Evolutionary conservation across 2,888 invertebrate species (phyloP).

Genomic region (Tridacna crocea): DNA sequence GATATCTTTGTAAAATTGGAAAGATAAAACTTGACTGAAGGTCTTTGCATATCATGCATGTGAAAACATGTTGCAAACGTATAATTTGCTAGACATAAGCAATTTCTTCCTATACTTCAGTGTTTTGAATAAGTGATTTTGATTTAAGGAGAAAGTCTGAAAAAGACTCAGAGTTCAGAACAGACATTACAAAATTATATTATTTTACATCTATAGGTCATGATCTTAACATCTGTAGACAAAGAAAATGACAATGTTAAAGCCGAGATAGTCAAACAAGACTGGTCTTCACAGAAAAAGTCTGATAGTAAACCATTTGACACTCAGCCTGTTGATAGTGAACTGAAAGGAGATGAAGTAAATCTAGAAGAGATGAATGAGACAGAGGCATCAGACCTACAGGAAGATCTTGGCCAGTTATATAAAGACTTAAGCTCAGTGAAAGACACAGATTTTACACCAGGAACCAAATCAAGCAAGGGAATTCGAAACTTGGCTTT

Average conservation of each 20-base stretch:
- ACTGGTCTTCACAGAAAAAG: neutral
- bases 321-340: neutral
- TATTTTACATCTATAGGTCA: neutral
- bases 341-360: neutral
- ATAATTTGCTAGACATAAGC: too few species aligned
- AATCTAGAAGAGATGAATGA: constrained; percentile 1
- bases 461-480: neutral
- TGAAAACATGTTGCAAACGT: too few species aligned
- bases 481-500: neutral
- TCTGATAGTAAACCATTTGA: neutral
- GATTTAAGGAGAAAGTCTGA: too few species aligned
- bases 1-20: too few species aligned
- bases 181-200: too few species aligned
- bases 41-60: too few species aligned
- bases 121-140: too few species aligned
- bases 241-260: neutral
- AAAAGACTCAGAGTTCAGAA: too few species aligned
- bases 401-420: constrained; percentile 18
- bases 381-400: constrained; percentile 16
- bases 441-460: neutral
- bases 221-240: neutral
- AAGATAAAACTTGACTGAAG: too few species aligned
- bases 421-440: neutral
- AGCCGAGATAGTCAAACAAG: neutral
- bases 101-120: too few species aligned